Percentiles rank a stretch among this genome's conserved stretches.
Conservation (phyloP, 2,113 vertebrate species). For the Bucco capensis region DNA sequence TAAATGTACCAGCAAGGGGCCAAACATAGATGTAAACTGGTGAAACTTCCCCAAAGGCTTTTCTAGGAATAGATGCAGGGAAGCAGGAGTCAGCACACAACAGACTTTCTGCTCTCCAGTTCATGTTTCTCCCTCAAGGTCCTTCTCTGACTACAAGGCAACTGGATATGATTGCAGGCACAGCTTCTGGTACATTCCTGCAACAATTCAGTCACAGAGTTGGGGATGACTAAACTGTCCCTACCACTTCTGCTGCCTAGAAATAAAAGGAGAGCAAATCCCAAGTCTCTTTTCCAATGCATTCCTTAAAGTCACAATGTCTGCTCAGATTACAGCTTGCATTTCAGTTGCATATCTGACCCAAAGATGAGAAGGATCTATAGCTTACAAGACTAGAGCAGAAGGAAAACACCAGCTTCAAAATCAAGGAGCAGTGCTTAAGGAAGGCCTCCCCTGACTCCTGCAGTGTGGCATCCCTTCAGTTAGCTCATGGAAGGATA, state of each 20-base stretch:
- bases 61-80: not conserved
- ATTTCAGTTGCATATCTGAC: not conserved
- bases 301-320: not conserved
- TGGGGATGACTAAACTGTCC: not conserved
- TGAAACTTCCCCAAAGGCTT: not conserved
- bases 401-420: not conserved
- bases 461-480: conserved; percentile 11
- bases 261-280: not conserved
- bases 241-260: not conserved
- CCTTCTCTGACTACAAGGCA: not conserved
- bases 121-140: not conserved
- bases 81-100: not conserved
- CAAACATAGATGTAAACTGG: not conserved
- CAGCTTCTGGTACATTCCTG: not conserved
- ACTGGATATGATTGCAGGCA: not conserved
- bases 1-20: not conserved
- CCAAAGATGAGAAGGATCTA: not conserved
- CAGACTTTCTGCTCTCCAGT: not conserved
- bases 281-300: not conserved
- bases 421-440: not conserved
- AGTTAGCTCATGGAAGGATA: conserved; percentile 19
- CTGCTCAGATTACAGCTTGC: not conserved
- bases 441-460: not conserved
- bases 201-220: not conserved
- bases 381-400: not conserved